These are phyloP conservation scores for Probaryconus sp. DNA, from an alignment of 1,140 invertebrate species.

Conservation along the genomic window DNA sequence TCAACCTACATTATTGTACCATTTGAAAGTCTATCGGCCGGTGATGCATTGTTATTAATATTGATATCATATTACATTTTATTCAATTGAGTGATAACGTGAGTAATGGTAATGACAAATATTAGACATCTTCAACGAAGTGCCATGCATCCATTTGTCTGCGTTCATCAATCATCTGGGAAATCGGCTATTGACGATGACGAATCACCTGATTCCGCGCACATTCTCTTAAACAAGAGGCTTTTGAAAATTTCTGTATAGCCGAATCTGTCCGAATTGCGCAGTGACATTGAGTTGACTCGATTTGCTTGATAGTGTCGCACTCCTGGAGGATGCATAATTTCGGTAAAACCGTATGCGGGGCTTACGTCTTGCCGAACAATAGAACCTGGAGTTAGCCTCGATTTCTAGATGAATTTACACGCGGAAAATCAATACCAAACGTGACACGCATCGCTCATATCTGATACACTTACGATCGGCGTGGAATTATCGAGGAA, in stretches of 20 bases:
- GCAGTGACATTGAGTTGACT: slow-evolving; percentile 13
- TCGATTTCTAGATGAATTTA: slow-evolving; percentile 67
- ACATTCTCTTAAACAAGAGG: slow-evolving; percentile 4
- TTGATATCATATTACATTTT: too few species aligned
- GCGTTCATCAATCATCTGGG: too few species aligned
- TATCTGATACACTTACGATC: slow-evolving; percentile 13
- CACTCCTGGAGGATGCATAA: slow-evolving; percentile 17
- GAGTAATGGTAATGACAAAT: too few species aligned
- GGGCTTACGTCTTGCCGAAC: not conserved
- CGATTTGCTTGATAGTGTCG: slow-evolving; percentile 21
- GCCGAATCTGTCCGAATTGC: slow-evolving; percentile 1
- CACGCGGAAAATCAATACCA: slow-evolving; percentile 75
- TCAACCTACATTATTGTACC: too few species aligned
- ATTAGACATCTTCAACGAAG: too few species aligned
- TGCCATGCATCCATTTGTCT: too few species aligned
- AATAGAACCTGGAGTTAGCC: slow-evolving; percentile 66
- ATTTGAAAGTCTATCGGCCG: too few species aligned
- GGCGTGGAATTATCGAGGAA: slow-evolving; percentile 44
- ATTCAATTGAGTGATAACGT: too few species aligned
- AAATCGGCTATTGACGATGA: too few species aligned
- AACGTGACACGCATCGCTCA: slow-evolving; percentile 46
- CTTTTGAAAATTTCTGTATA: not conserved
- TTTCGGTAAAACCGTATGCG: not conserved
- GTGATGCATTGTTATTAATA: too few species aligned
- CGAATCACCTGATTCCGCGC: not conserved